Percentiles rank a stretch among this genome's conserved stretches.
Evolutionary conservation across 2,113 vertebrate genomes (phyloP).

Genomic region (Labrus mixtus): DNA sequence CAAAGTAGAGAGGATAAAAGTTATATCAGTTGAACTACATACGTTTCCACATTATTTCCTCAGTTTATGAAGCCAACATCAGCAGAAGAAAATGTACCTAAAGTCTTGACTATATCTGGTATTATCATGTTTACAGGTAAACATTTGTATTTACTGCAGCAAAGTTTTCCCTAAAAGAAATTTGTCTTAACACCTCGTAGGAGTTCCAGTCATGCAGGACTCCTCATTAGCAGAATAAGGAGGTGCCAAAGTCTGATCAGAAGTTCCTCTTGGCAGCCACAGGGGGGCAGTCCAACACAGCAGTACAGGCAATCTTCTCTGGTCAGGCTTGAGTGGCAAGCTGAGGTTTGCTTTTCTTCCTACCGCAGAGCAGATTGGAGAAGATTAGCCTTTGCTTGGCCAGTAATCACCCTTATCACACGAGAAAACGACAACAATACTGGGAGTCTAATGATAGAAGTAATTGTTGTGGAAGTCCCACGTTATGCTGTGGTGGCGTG

Average conservation of each 20-base stretch:
- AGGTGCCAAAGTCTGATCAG: accelerated
- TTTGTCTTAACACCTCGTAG: background rate
- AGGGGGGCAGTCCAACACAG: slow-evolving; percentile 90
- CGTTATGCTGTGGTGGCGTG: slow-evolving; percentile 65
- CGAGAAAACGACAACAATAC: slow-evolving; percentile 73
- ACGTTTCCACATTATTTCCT: too few relatives aligned
- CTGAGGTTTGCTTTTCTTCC: slow-evolving; percentile 70
- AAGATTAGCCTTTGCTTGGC: slow-evolving; percentile 76
- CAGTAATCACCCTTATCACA: slow-evolving; percentile 80
- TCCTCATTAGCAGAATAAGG: background rate
- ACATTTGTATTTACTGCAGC: too few relatives aligned
- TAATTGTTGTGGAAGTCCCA: slow-evolving; percentile 77
- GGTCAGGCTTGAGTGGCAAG: slow-evolving; percentile 53
- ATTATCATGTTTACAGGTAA: too few relatives aligned
- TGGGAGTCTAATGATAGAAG: slow-evolving; percentile 73
- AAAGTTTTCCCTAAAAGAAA: too few relatives aligned
- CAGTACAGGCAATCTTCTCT: slow-evolving; percentile 9
- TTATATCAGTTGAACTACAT: too few relatives aligned
- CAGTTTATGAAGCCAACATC: too few relatives aligned
- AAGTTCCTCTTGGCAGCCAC: slow-evolving; percentile 58
- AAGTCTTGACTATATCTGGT: too few relatives aligned
- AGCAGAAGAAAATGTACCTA: too few relatives aligned
- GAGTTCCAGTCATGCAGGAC: too few relatives aligned
- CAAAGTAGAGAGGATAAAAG: too few relatives aligned
- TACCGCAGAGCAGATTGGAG: slow-evolving; percentile 74